These are phyloP conservation scores for Lampropteryx suffumata DNA, from an alignment of 2,888 invertebrate species.

Conservation along the genomic window DNA sequence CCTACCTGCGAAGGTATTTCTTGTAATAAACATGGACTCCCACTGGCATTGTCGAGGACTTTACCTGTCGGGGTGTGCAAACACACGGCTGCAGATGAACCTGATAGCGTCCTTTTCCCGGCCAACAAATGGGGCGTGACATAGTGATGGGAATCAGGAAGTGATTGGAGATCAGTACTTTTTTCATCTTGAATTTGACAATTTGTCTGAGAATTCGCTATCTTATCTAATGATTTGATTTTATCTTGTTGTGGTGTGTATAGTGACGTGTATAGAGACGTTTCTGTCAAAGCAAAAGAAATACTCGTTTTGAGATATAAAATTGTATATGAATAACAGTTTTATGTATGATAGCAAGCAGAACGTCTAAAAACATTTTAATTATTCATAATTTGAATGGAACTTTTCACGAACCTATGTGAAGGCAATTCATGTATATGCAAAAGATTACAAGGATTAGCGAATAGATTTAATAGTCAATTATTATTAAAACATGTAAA, in stretches of 20 bases:
- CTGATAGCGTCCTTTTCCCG: conserved; percentile 42
- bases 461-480: too few species aligned
- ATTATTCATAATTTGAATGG: too few species aligned
- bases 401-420: too few species aligned
- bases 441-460: too few species aligned
- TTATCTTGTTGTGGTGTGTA: conserved; percentile 19
- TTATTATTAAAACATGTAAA: too few species aligned
- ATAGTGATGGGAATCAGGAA: conserved; percentile 31
- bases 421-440: too few species aligned
- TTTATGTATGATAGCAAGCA: too few species aligned
- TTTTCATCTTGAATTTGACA: conserved; percentile 20
- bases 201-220: background rate
- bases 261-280: conserved; percentile 13
- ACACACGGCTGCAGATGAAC: conserved; percentile 54
- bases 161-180: conserved; percentile 18
- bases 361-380: too few species aligned
- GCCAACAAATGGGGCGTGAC: conserved; percentile 35
- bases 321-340: too few species aligned
- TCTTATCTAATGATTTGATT: conserved; percentile 16
- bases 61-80: conserved; percentile 78
- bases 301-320: too few species aligned
- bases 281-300: conserved; percentile 18
- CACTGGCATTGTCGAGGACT: conserved; percentile 71
- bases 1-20: conserved; percentile 77
- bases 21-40: conserved; percentile 71